These are phyloP conservation scores for Pagrus major DNA, from an alignment of 2,113 vertebrate species.

Conservation along the genomic window DNA sequence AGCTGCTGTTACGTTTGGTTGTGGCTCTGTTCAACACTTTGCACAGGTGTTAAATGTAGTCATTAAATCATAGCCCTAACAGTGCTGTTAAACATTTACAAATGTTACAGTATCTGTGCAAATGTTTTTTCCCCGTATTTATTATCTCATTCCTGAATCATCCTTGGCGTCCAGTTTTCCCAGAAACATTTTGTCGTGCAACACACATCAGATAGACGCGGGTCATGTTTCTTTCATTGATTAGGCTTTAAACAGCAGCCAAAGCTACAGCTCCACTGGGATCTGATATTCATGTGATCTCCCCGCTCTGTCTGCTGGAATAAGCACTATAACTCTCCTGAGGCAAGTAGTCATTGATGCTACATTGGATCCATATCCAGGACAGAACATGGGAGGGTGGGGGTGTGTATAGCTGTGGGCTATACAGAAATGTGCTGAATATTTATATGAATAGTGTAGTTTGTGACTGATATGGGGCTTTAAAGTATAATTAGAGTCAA, in stretches of 20 bases:
- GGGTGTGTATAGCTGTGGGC: conserved; percentile 34
- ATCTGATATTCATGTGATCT: conserved; percentile 75
- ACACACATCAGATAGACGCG: conserved; percentile 55
- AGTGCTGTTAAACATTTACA: conserved; percentile 53
- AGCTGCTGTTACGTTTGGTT: conserved; percentile 55
- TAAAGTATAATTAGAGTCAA: conserved; percentile 41
- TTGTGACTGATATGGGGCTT: conserved; percentile 36
- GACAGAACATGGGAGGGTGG: conserved; percentile 27
- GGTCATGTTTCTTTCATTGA: conserved; percentile 81
- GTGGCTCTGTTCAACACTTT: conserved; percentile 58
- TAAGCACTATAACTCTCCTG: conserved; percentile 66
- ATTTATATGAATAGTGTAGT: conserved; percentile 50
- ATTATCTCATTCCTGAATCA: conserved; percentile 46
- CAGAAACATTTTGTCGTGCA: conserved; percentile 69
- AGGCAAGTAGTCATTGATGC: conserved; percentile 68
- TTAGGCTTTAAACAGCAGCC: conserved; percentile 77
- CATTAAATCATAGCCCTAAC: conserved; percentile 53
- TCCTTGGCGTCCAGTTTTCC: conserved; percentile 54
- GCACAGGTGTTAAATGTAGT: conserved; percentile 60
- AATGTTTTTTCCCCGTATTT: conserved; percentile 21
- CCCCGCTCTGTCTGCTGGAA: conserved; percentile 71
- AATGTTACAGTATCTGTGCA: conserved; percentile 30
- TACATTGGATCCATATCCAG: conserved; percentile 65
- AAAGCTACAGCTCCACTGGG: conserved; percentile 76
- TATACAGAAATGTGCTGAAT: conserved; percentile 52